Evolutionary conservation across 2,797 vertebrate genomes (phyloP).

Genomic region (Iguana delicatissima): DNA sequence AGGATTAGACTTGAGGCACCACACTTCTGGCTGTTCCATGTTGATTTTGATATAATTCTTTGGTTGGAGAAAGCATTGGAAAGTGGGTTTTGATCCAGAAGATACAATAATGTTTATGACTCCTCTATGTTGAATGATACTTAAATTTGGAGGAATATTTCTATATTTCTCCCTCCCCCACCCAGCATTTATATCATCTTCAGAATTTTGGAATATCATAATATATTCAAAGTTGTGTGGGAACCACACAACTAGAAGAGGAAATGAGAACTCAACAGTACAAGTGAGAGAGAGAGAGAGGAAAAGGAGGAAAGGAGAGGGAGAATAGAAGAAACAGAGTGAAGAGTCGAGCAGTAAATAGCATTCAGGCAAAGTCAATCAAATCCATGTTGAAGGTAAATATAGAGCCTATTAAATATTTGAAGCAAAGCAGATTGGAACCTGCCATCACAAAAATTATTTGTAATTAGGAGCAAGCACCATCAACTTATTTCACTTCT

Average conservation of each 20-base stretch:
- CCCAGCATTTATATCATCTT: neutral
- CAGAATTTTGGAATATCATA: neutral
- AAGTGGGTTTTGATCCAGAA: constrained; percentile 13
- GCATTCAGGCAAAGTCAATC: no score
- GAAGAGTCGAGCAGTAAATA: no score
- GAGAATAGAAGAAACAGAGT: no score
- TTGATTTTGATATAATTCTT: constrained; percentile 44
- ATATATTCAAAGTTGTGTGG: neutral
- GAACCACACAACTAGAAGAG: no score
- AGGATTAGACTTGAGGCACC: constrained; percentile 45
- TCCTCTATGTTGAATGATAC: neutral
- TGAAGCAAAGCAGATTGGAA: neutral
- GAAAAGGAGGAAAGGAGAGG: no score
- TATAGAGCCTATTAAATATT: neutral
- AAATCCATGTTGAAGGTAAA: no score
- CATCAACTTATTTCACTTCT: neutral
- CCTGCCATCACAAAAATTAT: neutral
- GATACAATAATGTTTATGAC: constrained; percentile 32
- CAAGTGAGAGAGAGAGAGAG: no score
- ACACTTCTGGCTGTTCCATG: constrained; percentile 44
- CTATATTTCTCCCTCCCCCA: neutral
- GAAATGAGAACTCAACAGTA: no score
- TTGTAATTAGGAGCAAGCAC: neutral
- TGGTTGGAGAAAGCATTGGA: constrained; percentile 37
- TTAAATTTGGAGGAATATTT: constrained; percentile 16